A percentile compares a stretch with the other conserved stretches of the same genome.
Evolutionary conservation across 2,888 invertebrate species (phyloP).

Genomic region (Hemaris fuciformis): DNA sequence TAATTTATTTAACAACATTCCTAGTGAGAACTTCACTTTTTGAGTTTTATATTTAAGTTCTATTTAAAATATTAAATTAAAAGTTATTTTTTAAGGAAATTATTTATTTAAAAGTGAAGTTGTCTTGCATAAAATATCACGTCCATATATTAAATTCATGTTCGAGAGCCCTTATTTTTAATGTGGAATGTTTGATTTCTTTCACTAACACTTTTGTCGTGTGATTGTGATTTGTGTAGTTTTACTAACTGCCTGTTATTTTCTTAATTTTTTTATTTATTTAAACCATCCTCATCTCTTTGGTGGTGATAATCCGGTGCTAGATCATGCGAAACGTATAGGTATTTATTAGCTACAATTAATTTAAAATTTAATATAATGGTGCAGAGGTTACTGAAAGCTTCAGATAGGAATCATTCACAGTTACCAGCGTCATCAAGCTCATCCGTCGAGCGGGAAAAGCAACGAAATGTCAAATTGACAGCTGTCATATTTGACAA

Average conservation of each 20-base stretch:
- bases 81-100: constrained; percentile 18
- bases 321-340: constrained; percentile 48
- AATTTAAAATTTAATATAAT: constrained; percentile 28
- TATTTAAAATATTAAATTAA: constrained; percentile 15
- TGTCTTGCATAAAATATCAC: constrained; percentile 32
- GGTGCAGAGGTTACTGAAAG: constrained; percentile 56
- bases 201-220: constrained; percentile 61
- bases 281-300: constrained; percentile 46
- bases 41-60: constrained; percentile 12
- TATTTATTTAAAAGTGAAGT: constrained; percentile 34
- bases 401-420: constrained; percentile 51
- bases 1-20: constrained; percentile 35
- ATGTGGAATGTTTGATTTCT: constrained; percentile 44
- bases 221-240: constrained; percentile 57
- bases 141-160: constrained; percentile 30
- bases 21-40: constrained; percentile 41
- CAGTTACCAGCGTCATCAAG: constrained; percentile 49
- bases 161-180: constrained; percentile 23
- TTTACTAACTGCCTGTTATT: constrained; percentile 68
- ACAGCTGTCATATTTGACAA: constrained; percentile 64
- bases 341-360: constrained; percentile 30
- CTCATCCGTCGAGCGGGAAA: constrained; percentile 33
- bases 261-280: constrained; percentile 38
- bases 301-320: constrained; percentile 72
- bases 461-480: constrained; percentile 61